Evolutionary conservation across 2,888 invertebrate species (phyloP), one percentile per base, ranked within the genome.

Genomic region (Lobophora halterata): DNA sequence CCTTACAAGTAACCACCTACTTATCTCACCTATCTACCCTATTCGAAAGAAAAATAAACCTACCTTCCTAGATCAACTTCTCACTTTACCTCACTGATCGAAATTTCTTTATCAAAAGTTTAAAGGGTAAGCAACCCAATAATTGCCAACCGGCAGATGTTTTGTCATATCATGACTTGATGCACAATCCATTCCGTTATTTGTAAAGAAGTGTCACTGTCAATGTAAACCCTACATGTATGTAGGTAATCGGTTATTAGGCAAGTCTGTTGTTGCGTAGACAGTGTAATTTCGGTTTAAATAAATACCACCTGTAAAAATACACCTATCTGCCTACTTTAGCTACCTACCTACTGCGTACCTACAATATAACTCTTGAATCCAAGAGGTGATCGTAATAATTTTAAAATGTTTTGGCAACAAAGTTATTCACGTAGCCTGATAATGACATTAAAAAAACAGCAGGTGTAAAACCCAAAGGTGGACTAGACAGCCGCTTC

Each of bases 261-360:
- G n/a, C n/a, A 54, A 58, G 57, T 54, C 42, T 28, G 34, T 30
- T n/a, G n/a, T n/a, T n/a, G n/a, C 38, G 52, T 51, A 59, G 53
- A 65, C 60, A 59, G 64, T 7, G 66, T 72, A 71, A 74, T 76
- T 77, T 72, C 55, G 71, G 67, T 67, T 57, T 61, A 62, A 67
- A 58, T 61, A 77, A 71, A 74, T 58, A 68, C 40, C 79, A 81
- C 71, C 79, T 80, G 81, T 71, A 62, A 56, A 52, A 77, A 79
- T 66, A 77, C 25, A 44, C 51, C 49, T 55, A 63, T 56, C 49
- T 64, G 65, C 43, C 71, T 75, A 75, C 68, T 52, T 54, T 62
- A 65, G 76, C 64, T 73, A 71, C 75, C 78, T 74, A 59, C 25
- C 38, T 54, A 52, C 50, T 61, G n/a, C n/a, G n/a, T n/a, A n/a